Conservation (phyloP, 2,888 invertebrate species). For the Heliconius cydno region DNA sequence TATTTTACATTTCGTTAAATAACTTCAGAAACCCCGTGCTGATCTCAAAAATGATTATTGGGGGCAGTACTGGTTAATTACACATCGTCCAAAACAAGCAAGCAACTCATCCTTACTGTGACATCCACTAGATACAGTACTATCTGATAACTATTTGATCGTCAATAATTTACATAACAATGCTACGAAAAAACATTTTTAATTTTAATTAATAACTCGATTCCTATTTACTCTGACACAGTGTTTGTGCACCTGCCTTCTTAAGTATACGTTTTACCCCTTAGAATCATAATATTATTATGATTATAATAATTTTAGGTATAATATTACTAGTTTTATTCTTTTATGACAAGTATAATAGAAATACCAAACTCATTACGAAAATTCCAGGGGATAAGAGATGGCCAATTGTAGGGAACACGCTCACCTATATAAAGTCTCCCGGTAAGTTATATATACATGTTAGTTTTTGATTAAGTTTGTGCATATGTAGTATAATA, state of each 20-base stretch:
- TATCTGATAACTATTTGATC: not conserved
- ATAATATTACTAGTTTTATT: not conserved
- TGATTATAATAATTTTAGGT: not conserved
- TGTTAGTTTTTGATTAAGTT: too few species aligned
- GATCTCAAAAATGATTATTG: too few species aligned
- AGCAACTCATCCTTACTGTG: too few species aligned
- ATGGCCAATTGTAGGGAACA: constrained; percentile 31
- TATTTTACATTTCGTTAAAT: too few species aligned
- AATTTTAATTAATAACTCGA: not conserved
- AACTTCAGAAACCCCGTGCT: too few species aligned
- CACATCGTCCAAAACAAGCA: too few species aligned
- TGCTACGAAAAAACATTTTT: not conserved
- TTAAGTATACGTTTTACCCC: not conserved
- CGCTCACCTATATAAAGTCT: not conserved
- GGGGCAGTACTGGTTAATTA: too few species aligned
- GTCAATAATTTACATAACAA: not conserved
- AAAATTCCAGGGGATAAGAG: constrained; percentile 23
- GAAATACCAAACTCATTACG: not conserved
- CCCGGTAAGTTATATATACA: constrained; percentile 14
- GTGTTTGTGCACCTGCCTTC: too few species aligned
- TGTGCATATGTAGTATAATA: too few species aligned
- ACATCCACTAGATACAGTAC: not conserved
- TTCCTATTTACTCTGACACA: not conserved
- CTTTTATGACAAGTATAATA: constrained; percentile 17
- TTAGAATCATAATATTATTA: not conserved